These are phyloP conservation scores for Syrmaticus mikado DNA, from an alignment of 2,113 vertebrate genomes.

Conservation along the genomic window DNA sequence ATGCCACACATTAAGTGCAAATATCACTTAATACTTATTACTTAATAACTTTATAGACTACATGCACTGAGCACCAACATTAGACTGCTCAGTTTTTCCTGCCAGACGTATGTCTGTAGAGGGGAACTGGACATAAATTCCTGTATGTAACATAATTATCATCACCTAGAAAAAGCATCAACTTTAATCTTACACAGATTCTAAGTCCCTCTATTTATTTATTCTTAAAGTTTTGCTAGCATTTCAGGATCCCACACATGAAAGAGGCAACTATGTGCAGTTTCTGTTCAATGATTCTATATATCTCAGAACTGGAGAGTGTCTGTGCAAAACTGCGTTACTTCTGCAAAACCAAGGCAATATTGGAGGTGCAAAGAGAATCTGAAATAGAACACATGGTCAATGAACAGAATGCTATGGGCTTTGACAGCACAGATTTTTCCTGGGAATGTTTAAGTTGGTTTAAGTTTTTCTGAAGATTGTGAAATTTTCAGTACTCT, in stretches of 20 bases:
- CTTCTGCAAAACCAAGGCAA: not conserved
- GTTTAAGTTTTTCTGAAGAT: not conserved
- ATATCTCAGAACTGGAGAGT: not conserved
- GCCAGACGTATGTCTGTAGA: rapidly evolving
- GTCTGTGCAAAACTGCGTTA: not conserved
- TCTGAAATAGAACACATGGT: not conserved
- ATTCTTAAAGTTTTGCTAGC: not conserved
- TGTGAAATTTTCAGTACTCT: not conserved
- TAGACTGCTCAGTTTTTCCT: not conserved
- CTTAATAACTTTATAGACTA: not conserved
- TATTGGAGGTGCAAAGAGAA: not conserved
- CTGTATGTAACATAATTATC: not conserved
- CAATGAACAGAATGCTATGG: not conserved
- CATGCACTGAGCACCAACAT: not conserved
- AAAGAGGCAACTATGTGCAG: not conserved
- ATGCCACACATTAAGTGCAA: not conserved
- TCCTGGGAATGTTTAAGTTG: not conserved
- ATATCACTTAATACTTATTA: not conserved
- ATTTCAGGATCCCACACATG: not conserved
- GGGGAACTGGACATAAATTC: not conserved
- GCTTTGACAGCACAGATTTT: not conserved
- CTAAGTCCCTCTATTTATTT: not conserved
- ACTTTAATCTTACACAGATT: not conserved
- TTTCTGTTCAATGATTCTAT: not conserved
- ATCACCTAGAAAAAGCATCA: not conserved